A percentile compares a stretch with the other conserved stretches of the same genome.
Evolutionary conservation across 37 sponge, comb jelly and placozoan species (phyloP).

Genomic region (Sycon ciliatum): DNA sequence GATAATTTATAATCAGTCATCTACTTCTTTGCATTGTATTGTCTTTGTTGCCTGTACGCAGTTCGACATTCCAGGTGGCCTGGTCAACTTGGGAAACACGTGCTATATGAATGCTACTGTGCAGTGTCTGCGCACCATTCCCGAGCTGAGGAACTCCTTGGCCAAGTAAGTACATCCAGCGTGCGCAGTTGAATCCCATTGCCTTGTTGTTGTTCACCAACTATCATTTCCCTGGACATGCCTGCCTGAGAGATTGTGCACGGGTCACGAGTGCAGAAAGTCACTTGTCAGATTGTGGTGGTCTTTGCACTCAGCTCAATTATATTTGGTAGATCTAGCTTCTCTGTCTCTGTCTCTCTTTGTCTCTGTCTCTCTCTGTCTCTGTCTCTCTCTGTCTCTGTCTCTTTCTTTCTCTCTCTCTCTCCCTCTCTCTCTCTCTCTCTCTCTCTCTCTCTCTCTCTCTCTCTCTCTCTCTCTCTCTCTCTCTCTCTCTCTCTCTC

Average conservation of each 20-base stretch:
- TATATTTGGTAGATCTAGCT: too few relatives aligned
- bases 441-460: not conserved
- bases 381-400: not conserved
- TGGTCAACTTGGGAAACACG: constrained; percentile 94
- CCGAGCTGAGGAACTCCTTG: constrained; percentile 67
- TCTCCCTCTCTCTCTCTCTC: not conserved
- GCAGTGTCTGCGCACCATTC: constrained; percentile 85
- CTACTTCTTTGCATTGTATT: not conserved
- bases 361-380: not conserved
- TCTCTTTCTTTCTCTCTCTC: not conserved
- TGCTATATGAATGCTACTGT: constrained; percentile 97
- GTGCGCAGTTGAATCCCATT: too few relatives aligned
- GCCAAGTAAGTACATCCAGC: not conserved
- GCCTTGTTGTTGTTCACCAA: not conserved
- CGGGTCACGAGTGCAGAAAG: too few relatives aligned
- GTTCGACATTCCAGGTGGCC: constrained; percentile 69
- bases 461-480: not conserved
- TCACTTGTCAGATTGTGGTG: too few relatives aligned
- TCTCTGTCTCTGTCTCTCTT: not conserved
- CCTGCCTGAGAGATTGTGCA: not conserved
- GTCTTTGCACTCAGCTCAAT: too few relatives aligned
- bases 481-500: not conserved
- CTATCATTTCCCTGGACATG: not conserved
- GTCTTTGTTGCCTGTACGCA: constrained; percentile 21
- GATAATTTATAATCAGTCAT: not conserved